A percentile compares a stretch with the other conserved stretches of the same genome.
Conservation (phyloP, 2,113 vertebrate species). For the Pelodiscus sinensis region DNA sequence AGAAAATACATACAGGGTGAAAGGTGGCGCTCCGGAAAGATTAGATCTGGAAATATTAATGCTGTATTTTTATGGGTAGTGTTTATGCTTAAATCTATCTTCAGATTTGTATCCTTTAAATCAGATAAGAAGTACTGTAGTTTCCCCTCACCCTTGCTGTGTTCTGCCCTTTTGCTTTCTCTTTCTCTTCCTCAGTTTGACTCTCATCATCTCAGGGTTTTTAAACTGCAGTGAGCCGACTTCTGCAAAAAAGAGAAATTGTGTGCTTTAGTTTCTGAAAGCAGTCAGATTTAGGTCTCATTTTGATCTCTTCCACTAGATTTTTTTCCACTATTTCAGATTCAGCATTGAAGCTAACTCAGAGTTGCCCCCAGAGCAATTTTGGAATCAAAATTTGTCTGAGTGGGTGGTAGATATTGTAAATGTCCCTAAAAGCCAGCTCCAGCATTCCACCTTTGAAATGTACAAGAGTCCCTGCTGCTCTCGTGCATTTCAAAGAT, state of each 20-base stretch:
- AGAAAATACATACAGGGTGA: neutral
- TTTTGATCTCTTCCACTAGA: neutral
- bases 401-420: neutral
- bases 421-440: too few relatives aligned
- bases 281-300: neutral
- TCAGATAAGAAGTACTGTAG: neutral
- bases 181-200: slow-evolving; percentile 51
- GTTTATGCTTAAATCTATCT: neutral
- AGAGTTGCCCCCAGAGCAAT: neutral
- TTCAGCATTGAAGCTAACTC: neutral
- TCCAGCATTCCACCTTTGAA: too few relatives aligned
- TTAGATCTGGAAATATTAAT: neutral
- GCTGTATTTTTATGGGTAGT: neutral
- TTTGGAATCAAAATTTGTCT: neutral
- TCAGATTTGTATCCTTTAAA: neutral
- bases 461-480: too few relatives aligned
- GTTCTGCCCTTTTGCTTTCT: neutral
- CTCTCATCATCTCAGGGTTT: neutral
- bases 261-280: neutral
- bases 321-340: neutral
- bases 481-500: too few relatives aligned
- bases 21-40: neutral
- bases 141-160: slow-evolving; percentile 11
- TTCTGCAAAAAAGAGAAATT: slow-evolving; percentile 19
- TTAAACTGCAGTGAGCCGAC: neutral